Evolutionary conservation across 2,888 invertebrate genomes (phyloP), one percentile per base, ranked within the genome.

Genomic region (Norana najaformis): DNA sequence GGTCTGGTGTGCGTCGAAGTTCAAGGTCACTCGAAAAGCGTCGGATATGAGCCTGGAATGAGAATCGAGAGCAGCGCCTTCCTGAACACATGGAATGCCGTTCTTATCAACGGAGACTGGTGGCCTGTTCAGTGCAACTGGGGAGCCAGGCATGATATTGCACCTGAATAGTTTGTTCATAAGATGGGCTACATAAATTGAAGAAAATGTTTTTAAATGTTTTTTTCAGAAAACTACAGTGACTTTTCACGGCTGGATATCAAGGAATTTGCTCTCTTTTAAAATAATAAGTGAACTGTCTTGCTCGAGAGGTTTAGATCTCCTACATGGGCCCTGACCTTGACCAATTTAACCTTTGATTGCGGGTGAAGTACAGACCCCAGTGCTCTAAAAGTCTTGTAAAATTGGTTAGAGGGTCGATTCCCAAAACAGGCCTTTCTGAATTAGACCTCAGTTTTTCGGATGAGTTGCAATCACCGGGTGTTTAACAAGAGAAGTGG

Each of bases 31-130:
- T 95, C 94, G 11, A 95, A 95, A 92, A 94, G 94, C 92, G 95
- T 95, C 41, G 95, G 95, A 16, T 95, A 95, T 91, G 95, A 95
- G 91, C 95, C 95, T 0, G 95, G 95, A 8, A 95, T 95, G 95
- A 94, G 93, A 92, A 94, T 95, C 47, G 92, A 93, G 37, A 94
- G 94, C 11, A 94, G 94, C 30, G 94, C 92, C 89, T 95, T 95
- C 92, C 94, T 94, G 91, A 95, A 95, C 93, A 95, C 95, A 0
- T 95, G 95, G 95, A 95, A 95, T 91, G 94, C 94, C 83, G 94
- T 95, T 34, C 92, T 94, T 30, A 93, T 95, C 89, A 94, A 94
- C 89, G 94, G 94, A 0, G 94, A 95, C 91, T 95, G 95, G 95
- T 92, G 95, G 91, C 93, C 94, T 3, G 94, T 95, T 13, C 95